Conservation (phyloP, 2,797 vertebrate genomes). For the Cuniculus paca region DNA sequence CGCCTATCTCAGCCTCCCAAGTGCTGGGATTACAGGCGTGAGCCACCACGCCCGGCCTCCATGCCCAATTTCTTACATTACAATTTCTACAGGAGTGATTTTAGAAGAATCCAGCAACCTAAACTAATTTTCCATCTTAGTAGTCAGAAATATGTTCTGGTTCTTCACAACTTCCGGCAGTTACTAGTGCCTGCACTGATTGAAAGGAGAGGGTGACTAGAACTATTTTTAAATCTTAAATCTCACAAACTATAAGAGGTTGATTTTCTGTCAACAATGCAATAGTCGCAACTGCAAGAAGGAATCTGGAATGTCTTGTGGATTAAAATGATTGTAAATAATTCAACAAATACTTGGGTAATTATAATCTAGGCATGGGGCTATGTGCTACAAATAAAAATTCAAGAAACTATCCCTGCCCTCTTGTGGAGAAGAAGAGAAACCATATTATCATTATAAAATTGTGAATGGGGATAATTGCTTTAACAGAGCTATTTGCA, state of each 20-base stretch:
- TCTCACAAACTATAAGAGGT: background rate
- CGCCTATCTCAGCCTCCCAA: background rate
- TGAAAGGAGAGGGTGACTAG: background rate
- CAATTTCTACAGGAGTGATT: background rate
- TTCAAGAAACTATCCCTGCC: background rate
- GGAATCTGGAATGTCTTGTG: background rate
- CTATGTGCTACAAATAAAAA: background rate
- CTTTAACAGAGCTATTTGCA: background rate
- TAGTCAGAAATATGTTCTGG: background rate
- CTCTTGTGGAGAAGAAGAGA: background rate
- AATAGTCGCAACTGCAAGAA: background rate
- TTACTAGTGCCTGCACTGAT: background rate
- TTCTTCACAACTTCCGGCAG: background rate
- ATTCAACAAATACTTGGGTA: background rate
- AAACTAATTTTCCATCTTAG: background rate
- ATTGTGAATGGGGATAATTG: background rate
- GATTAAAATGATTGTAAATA: background rate
- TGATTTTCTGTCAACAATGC: background rate
- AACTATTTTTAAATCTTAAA: background rate
- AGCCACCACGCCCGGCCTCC: too few relatives aligned
- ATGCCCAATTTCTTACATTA: background rate
- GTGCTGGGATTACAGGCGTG: background rate
- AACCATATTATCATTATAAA: background rate
- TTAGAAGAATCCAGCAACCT: background rate
- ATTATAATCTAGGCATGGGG: background rate